Evolutionary conservation across 2,888 invertebrate species (phyloP).

Genomic region (Machimus rusticus): DNA sequence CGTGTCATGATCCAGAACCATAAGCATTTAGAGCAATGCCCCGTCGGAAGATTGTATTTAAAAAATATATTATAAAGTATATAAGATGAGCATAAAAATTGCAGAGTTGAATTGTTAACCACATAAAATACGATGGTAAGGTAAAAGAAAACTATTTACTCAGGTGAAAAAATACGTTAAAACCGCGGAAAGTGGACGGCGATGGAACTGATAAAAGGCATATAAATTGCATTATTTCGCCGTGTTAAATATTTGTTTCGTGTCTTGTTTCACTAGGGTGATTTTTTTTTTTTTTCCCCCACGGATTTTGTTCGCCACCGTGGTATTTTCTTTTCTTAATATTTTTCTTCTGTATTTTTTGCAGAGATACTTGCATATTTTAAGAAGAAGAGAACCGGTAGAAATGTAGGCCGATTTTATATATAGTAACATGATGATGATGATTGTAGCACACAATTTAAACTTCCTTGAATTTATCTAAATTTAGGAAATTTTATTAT

Average conservation of each 20-base stretch:
- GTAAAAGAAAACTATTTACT: not conserved
- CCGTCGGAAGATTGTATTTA: not conserved
- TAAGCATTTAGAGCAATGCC: constrained; percentile 33
- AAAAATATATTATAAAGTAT: not conserved
- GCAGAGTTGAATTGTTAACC: not conserved
- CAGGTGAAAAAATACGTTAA: not conserved
- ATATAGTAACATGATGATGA: not conserved
- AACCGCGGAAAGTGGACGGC: not conserved
- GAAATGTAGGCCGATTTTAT: not conserved
- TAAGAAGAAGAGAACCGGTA: not conserved
- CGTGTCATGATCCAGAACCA: constrained; percentile 30
- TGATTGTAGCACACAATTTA: not conserved
- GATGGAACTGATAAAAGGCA: constrained; percentile 2
- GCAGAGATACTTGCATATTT: not conserved
- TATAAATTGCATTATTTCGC: constrained; percentile 18
- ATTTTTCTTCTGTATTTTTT: not conserved
- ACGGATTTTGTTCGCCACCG: not conserved
- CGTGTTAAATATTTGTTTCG: not conserved
- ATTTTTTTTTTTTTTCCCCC: not conserved
- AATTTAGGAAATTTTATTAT: not conserved
- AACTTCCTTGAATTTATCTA: not conserved
- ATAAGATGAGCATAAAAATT: not conserved
- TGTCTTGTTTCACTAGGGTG: not conserved
- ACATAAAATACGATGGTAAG: not conserved
- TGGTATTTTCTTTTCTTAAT: not conserved